A percentile compares a stretch with the other conserved stretches of the same genome.
phyloP scores from a whole-genome alignment of 1,140 invertebrate species.

The Drosophila sp. region DNA sequence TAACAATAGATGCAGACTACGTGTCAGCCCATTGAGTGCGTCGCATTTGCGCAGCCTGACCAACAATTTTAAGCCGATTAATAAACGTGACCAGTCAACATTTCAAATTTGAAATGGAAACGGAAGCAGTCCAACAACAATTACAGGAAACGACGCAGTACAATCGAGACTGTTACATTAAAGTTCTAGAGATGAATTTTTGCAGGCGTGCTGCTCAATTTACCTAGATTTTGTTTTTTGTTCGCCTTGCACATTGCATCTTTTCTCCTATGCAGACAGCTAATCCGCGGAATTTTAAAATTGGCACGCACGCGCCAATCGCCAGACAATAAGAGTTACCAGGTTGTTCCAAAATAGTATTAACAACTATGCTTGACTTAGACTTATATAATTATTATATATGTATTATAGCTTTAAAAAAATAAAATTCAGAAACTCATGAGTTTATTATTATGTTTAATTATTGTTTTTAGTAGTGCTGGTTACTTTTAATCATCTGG shows the following conservation, averaged over 20 bases:
- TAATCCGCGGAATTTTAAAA: conserved; percentile 64
- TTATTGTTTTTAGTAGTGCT: background rate
- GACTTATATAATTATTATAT: too few relatives aligned
- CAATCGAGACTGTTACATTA: conserved; percentile 17
- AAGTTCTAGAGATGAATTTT: conserved; percentile 41
- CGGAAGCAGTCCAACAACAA: conserved; percentile 48
- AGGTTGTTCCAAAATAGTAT: conserved; percentile 6
- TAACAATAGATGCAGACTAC: conserved; percentile 59
- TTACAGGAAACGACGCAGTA: conserved; percentile 45
- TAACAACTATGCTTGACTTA: background rate
- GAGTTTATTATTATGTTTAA: too few relatives aligned
- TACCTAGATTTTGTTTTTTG: conserved; percentile 38
- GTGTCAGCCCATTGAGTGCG: conserved; percentile 49
- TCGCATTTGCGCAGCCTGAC: conserved; percentile 51
- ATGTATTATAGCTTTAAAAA: too few relatives aligned
- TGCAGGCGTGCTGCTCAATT: conserved; percentile 32
- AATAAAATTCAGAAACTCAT: too few relatives aligned
- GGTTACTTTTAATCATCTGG: background rate
- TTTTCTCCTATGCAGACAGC: conserved; percentile 15
- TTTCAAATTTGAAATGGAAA: conserved; percentile 50
- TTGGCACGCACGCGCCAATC: conserved; percentile 52
- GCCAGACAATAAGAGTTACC: conserved; percentile 16
- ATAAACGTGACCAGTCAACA: conserved; percentile 69
- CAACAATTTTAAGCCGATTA: conserved; percentile 69
- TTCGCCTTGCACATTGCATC: conserved; percentile 46